A percentile compares a stretch with the other conserved stretches of the same genome.
Conservation (phyloP, 2,888 invertebrate genomes). For the Scaptomyza polygonia region DNA sequence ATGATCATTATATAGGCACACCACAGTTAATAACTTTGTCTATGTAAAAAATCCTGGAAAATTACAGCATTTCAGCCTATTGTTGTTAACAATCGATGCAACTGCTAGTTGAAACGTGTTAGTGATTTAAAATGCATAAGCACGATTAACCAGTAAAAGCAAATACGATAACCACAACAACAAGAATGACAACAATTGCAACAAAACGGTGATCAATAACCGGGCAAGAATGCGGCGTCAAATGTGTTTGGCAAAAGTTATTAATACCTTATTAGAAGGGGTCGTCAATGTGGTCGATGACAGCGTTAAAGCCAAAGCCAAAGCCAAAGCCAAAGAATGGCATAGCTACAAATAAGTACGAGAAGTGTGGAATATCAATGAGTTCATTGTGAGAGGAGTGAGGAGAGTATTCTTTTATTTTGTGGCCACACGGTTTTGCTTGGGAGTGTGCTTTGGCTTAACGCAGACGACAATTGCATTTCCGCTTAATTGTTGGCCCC, state of each 20-base stretch:
- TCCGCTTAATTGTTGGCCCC: constrained; percentile 59
- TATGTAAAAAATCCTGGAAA: constrained; percentile 3
- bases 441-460: constrained; percentile 21
- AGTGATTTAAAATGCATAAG: constrained; percentile 62
- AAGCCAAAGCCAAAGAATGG: constrained; percentile 14
- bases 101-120: constrained; percentile 20
- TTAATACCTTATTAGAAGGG: constrained; percentile 80
- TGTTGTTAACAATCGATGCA: constrained; percentile 10
- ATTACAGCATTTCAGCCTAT: background rate
- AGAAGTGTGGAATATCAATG: too few species aligned
- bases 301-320: constrained; percentile 18
- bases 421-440: background rate
- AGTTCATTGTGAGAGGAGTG: too few species aligned
- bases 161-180: constrained; percentile 21
- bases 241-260: constrained; percentile 66
- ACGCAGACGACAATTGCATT: constrained; percentile 62
- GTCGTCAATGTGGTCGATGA: constrained; percentile 41
- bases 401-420: too few species aligned
- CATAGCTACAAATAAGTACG: constrained; percentile 9
- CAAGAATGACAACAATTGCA: constrained; percentile 22
- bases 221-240: constrained; percentile 47
- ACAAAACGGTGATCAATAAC: constrained; percentile 47
- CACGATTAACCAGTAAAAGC: constrained; percentile 43
- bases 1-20: background rate
- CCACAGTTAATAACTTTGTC: background rate